Evolutionary conservation across 2,888 invertebrate genomes (phyloP), one percentile per base, ranked within the genome.

Genomic region (Epistrophella euchroma): DNA sequence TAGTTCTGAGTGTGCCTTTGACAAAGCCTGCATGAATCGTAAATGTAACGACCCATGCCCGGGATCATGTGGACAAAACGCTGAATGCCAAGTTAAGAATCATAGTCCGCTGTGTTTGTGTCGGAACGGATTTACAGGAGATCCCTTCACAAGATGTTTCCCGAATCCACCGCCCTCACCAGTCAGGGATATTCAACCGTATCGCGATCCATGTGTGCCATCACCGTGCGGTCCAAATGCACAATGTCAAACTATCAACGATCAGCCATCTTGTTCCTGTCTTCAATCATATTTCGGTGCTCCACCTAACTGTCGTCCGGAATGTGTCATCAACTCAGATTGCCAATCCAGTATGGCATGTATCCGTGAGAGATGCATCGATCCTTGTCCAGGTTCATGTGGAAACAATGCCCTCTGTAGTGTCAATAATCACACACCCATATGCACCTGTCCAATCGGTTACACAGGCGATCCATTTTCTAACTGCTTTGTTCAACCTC

Each of bases 61-160:
- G 0, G 96, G 95, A 77, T 93, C 95, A 1, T 98, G 98, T 91
- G 97, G 97, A 13, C 91, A 93, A 94, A 89, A 96, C 95, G 91
- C 96, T 94, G 90, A 90, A 7, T 92, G 92, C 62, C 89, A 89
- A 13, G 90, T 90, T 4, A 89, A 95, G 35, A 94, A 95, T 89
- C 97, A 97, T 90, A 95, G 95, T 78, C 96, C 96, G 0, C 95
- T 95, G 90, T 97, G 95, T 89, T 93, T 94, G n/a, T 96, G 96
- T 89, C 91, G 93, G 87, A 92, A 93, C 64, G 95, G 95, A 13
- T 96, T 94, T 89, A 94, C 93, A 11, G 96, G 96, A 28, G 95
- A 96, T 93, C 95, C 96, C 58, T 96, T 96, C 89, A 93, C 93
- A 55, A 93, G 94, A 79, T 96, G 92, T 91, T 91, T 88, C 56